phyloP scores from a whole-genome alignment of 2,113 vertebrate species.

The Saguinus imperator region DNA sequence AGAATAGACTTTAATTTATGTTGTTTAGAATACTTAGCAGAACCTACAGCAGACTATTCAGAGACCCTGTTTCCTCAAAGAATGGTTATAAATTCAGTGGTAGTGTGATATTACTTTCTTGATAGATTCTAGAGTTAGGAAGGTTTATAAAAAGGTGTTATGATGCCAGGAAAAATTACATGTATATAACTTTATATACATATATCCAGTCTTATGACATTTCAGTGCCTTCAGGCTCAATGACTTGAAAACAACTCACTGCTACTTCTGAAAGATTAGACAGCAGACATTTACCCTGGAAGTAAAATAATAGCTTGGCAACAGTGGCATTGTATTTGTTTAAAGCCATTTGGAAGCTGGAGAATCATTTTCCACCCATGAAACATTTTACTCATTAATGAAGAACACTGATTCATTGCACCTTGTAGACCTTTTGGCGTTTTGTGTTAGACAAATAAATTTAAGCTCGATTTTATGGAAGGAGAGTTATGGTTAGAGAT shows the following conservation, averaged over 20 bases:
- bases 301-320: conserved; percentile 66
- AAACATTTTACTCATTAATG: conserved; percentile 75
- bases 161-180: not conserved
- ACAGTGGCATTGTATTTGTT: conserved; percentile 20
- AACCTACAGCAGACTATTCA: not conserved
- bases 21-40: not conserved
- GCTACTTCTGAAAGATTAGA: conserved; percentile 26
- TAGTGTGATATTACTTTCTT: not conserved
- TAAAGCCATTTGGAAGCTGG: conserved; percentile 48
- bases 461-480: conserved; percentile 61
- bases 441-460: conserved; percentile 72
- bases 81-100: conserved; percentile 6
- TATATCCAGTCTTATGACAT: not conserved
- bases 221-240: not conserved
- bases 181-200: too few relatives aligned
- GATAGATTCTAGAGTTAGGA: not conserved
- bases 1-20: not conserved
- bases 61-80: not conserved
- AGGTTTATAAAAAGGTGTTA: not conserved
- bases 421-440: conserved; percentile 44
- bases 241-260: conserved; percentile 49
- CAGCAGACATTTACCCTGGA: conserved; percentile 33
- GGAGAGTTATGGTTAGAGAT: conserved; percentile 48
- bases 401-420: conserved; percentile 60
- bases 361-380: conserved; percentile 51